Evolutionary conservation across 2,888 invertebrate species (phyloP), one percentile per base, ranked within the genome.

Genomic region (Apotomis betuletana): DNA sequence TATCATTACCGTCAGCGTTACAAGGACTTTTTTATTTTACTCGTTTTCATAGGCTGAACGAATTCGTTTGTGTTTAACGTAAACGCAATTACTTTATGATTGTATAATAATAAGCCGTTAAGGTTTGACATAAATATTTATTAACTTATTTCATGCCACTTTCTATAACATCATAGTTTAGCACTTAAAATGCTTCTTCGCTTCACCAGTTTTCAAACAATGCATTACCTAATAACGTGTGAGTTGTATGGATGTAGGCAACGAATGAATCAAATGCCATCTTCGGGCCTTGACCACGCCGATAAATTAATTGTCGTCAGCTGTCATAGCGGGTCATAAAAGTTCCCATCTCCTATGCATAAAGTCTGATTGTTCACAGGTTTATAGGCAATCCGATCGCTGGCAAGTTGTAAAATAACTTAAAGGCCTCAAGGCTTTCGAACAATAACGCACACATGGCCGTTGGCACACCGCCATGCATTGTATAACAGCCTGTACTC

Each of bases 351-450:
- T 65, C 46, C 65, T 85, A 87, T 78, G 81, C 85, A 83, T 89
- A 86, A 87, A 87, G 80, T 84, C 81, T 85, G 84, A 90, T 90
- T 90, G 90, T 89, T 87, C 81, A 79, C 83, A 82, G 84, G 84
- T 92, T 90, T 90, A 90, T 89, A 82, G 89, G 83, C 87, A 82
- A 88, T 87, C 87, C 86, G 85, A 86, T 86, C 82, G 85, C 82
- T 82, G 80, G 84, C 81, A 83, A 83, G 85, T 87, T 85, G 87
- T 89, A 87, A 90, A 89, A 87, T 90, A 89, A 87, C 85, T 90
- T 87, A 81, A 84, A 89, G 80, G 84, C 87, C 83, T 81, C 85
- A 85, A 84, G 83, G 83, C 81, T 82, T 78, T 79, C 76, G 79
- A 81, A 84, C 82, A 84, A 83, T 83, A 80, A 78, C 79, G 73